Conservation (phyloP, 1,140 invertebrate genomes). For the Drosophila nebulosa region DNA sequence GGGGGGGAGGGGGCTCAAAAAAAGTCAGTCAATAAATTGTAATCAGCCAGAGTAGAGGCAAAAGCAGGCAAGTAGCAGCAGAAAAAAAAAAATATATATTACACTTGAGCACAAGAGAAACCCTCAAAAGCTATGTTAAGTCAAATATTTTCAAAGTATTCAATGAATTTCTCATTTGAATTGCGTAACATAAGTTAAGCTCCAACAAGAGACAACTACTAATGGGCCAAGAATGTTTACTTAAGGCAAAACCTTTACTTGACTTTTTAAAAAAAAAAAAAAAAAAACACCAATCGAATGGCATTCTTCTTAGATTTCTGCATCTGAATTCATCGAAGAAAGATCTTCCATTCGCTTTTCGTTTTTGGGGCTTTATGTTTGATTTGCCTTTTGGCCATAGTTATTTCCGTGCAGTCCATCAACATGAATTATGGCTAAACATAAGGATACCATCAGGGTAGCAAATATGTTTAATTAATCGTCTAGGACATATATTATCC, state of each 20-base stretch:
- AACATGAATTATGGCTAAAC: slow-evolving; percentile 36
- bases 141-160: neutral
- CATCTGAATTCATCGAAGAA: too few species aligned
- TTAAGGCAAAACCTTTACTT: too few species aligned
- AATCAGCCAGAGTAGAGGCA: slow-evolving; percentile 35
- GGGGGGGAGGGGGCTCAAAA: neutral
- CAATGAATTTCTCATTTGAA: neutral
- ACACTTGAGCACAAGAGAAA: neutral
- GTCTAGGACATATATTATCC: slow-evolving; percentile 30
- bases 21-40: slow-evolving; percentile 58
- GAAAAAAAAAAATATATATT: neutral
- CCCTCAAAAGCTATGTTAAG: neutral
- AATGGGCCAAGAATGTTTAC: too few species aligned
- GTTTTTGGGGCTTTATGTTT: neutral
- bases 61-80: neutral
- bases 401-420: neutral
- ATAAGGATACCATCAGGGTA: slow-evolving; percentile 5
- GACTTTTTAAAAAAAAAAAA: too few species aligned
- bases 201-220: neutral
- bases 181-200: neutral
- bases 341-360: too few species aligned
- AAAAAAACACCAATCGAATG: too few species aligned
- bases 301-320: too few species aligned
- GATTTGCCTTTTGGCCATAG: neutral
- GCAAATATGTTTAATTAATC: slow-evolving; percentile 74